Conservation (phyloP, 2,888 invertebrate genomes). For the Phymatocera aterrima region DNA sequence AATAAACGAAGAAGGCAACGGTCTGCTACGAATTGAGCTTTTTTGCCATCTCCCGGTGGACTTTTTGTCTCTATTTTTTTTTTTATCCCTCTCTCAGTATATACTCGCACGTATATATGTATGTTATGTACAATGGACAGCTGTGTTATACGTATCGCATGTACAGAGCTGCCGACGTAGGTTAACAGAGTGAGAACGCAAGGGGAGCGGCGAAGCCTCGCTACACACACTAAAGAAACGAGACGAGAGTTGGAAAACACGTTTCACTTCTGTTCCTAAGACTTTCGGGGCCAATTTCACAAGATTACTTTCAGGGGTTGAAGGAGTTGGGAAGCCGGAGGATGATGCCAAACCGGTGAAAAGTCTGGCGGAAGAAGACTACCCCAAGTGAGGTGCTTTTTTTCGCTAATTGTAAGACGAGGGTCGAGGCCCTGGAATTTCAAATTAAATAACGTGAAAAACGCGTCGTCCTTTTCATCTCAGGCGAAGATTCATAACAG, state of each 20-base stretch:
- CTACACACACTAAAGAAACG: neutral
- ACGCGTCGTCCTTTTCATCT: neutral
- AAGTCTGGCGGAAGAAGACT: slow-evolving; percentile 24
- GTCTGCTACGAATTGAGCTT: slow-evolving; percentile 1
- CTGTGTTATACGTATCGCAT: neutral
- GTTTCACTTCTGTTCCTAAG: slow-evolving; percentile 29
- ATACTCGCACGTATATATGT: neutral
- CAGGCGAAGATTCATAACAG: neutral
- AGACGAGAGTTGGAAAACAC: slow-evolving; percentile 36
- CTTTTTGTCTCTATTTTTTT: no score
- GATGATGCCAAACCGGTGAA: neutral
- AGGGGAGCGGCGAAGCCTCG: neutral
- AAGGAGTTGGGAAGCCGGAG: slow-evolving; percentile 33
- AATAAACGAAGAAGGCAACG: slow-evolving; percentile 39
- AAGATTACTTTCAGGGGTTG: slow-evolving; percentile 38
- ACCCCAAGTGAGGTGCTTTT: neutral
- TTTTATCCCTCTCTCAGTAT: no score
- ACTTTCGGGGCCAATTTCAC: slow-evolving; percentile 41
- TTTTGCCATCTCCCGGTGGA: neutral
- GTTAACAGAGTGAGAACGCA: neutral
- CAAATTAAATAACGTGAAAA: neutral
- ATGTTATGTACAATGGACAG: neutral
- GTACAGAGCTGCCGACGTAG: neutral
- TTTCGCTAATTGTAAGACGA: neutral
- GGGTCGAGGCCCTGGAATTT: neutral